A percentile compares a stretch with the other conserved stretches of the same genome.
Evolutionary conservation across 2,113 vertebrate genomes (phyloP).

Genomic region (Naja naja): DNA sequence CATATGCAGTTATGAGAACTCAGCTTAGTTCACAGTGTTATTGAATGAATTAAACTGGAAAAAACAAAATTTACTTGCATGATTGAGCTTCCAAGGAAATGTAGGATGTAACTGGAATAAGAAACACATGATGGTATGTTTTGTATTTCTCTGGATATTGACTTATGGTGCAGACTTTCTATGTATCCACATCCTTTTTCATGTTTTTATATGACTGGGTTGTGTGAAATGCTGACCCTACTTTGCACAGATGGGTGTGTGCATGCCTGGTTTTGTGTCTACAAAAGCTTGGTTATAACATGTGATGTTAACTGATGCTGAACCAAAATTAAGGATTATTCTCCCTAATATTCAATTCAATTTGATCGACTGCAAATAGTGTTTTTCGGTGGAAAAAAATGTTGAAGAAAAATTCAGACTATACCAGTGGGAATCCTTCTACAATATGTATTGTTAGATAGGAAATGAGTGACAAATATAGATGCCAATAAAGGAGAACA

Average conservation of each 20-base stretch:
- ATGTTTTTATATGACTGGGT: neutral
- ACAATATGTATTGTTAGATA: neutral
- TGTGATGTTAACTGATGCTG: neutral
- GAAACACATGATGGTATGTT: neutral
- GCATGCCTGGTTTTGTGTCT: neutral
- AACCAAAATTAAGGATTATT: neutral
- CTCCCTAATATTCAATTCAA: neutral
- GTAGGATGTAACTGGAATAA: neutral
- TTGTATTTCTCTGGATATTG: neutral
- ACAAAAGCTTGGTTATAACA: neutral
- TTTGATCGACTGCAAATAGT: neutral
- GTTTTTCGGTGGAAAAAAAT: neutral
- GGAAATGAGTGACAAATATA: neutral
- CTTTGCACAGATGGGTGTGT: neutral
- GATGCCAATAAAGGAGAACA: neutral
- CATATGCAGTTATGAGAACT: neutral
- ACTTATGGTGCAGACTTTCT: neutral
- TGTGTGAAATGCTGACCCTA: neutral
- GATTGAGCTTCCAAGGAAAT: neutral
- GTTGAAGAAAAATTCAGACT: neutral
- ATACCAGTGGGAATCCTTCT: neutral
- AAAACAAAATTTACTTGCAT: neutral
- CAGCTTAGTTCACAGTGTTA: neutral
- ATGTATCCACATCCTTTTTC: neutral
- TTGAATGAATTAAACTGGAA: neutral